Base-by-base conservation (phyloP, 2,888 invertebrate genomes). In the Rhingia campestris region DNA sequence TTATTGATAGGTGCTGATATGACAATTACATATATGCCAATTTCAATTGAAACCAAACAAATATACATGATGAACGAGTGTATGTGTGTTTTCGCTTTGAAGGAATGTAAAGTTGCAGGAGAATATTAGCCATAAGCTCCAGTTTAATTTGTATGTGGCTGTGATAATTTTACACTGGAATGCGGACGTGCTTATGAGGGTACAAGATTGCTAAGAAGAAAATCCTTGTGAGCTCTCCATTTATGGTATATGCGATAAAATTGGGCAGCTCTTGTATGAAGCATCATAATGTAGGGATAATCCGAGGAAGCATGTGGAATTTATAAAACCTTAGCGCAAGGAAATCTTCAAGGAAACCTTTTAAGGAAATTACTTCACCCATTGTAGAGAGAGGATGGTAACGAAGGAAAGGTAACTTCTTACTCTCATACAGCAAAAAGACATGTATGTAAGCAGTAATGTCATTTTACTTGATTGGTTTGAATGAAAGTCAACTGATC, bases 331-430 rank as follows among this genome's bases (percentile, higher is more conserved):
- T 45, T 59, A 80, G 69, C 69, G 59, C 64, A 74, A 59, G 74
- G 74, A 37, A 53, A 70, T 74, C 61, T 64, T 59, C 41, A 45
- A 84, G 58, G 80, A 80, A 84, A 84, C 74, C 80, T 84, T 84
- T 84, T 74, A 84, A 84, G 74, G 37, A 84, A 80, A 84, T 84
- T 84, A 80, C 80, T 80, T 84, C 66, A 80, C 59, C 58, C 63
- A 77, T 74, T 79, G 37, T 54, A 43, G 58, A 37, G 10, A 41
- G 32, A 67, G 66, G 53, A 53, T 53, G 47, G 41, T 61, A 72
- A 49, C 56, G 53, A 33, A 77, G 47, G 41, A 66, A 72, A 54
- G 63, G 53, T 39, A 81, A 69, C 56, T 56, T 56, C 54, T 30
- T 61, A 61, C 54, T 67, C 14, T 0, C 41, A 32, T 66, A 43